A percentile compares a stretch with the other conserved stretches of the same genome.
phyloP scores from a whole-genome alignment of 2,888 invertebrate species.

The Leucania comma region DNA sequence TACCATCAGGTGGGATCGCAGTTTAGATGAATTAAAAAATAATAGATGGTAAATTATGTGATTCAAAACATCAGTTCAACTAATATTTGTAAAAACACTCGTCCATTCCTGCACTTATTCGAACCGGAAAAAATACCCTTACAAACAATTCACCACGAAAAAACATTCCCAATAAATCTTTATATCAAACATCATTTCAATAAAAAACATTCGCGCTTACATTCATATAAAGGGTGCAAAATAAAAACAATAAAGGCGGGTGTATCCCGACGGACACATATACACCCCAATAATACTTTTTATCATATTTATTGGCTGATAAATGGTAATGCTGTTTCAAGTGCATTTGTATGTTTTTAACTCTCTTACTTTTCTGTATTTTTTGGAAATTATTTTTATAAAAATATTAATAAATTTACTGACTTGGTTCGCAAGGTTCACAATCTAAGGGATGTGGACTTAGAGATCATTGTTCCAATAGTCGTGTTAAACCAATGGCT shows the following conservation, averaged over 20 bases:
- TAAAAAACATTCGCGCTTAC: conserved; percentile 83
- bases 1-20: too few relatives aligned
- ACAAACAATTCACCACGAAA: conserved; percentile 46
- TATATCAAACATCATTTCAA: conserved; percentile 85
- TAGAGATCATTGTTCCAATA: too few relatives aligned
- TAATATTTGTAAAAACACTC: not conserved
- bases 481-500: too few relatives aligned
- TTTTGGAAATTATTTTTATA: conserved; percentile 48
- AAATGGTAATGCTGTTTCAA: conserved; percentile 83
- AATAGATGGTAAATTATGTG: not conserved
- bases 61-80: too few relatives aligned
- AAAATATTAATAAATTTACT: too few relatives aligned
- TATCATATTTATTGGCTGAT: conserved; percentile 91
- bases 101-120: not conserved
- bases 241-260: conserved; percentile 87
- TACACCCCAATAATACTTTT: conserved; percentile 89
- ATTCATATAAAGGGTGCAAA: conserved; percentile 83
- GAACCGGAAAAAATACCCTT: conserved; percentile 11
- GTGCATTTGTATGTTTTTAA: conserved; percentile 87
- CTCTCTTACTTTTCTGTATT: conserved; percentile 53
- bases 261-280: conserved; percentile 84
- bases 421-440: too few relatives aligned
- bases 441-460: too few relatives aligned
- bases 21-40: too few relatives aligned
- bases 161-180: conserved; percentile 80